phyloP scores from a whole-genome alignment of 2,113 vertebrate genomes.

The Chaetodon auriga region DNA sequence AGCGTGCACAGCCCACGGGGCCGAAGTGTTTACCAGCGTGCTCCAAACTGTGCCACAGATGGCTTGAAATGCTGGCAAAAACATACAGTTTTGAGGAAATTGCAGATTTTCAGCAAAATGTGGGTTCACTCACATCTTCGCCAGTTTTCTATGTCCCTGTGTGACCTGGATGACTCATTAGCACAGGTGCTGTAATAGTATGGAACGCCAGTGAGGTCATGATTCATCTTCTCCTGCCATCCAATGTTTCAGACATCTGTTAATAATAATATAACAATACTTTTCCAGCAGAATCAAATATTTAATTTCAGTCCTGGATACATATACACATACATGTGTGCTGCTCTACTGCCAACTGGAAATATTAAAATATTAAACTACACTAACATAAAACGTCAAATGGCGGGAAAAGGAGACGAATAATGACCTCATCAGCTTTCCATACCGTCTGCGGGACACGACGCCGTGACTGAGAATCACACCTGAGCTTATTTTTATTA shows the following conservation, averaged over 20 bases:
- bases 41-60: constrained; percentile 32
- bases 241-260: neutral
- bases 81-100: neutral
- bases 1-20: constrained; percentile 28
- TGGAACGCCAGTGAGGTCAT: neutral
- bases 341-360: no score
- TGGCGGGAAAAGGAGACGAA: no score
- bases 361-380: no score
- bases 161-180: neutral
- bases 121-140: neutral
- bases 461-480: no score
- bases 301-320: no score
- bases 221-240: neutral
- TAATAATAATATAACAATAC: no score
- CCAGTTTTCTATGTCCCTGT: neutral
- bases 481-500: no score
- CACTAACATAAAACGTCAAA: no score
- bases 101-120: constrained; percentile 17
- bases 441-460: no score
- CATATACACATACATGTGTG: no score
- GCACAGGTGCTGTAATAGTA: neutral
- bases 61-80: constrained; percentile 34
- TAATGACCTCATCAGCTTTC: no score
- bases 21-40: constrained; percentile 24
- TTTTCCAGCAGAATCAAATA: no score